Base-by-base conservation (phyloP, 1,140 invertebrate species). In the Brachionus calyciflorus region DNA sequence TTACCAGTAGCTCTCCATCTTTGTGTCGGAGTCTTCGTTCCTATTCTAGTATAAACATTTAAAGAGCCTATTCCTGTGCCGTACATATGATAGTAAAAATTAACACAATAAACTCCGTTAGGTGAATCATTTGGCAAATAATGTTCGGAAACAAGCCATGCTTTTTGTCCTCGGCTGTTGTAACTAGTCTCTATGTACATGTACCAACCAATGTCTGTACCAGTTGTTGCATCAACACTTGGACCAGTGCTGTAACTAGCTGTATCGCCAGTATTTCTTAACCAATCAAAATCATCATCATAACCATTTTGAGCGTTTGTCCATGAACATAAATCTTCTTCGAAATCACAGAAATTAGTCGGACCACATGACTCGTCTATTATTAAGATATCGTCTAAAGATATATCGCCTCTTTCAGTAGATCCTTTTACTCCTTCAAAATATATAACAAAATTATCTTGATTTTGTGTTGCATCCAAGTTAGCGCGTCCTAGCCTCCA, bases 251-350 rank as follows among this genome's bases (percentile, higher is more conserved):
- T 79, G 7, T 53, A 33, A 60, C 79, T 81, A 10, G 49, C 12
- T 28, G 82, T 82, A 4, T 78, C 46, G 0, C 80, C 80, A 33
- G 55, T 68, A 24, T 78, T 78, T 73, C 80, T 75, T 21, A 77
- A 78, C 82, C 82, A 83, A 77, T 84, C 81, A 81, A 84, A 83
- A 4, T 75, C 77, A 60, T 84, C 82, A n/a, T 76, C 78, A 19
- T 40, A 40, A 21, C 78, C 78, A 69, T 79, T 78, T 0, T 88
- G 86, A 79, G 91, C 90, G 76, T 91, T 90, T 1, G 84, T 88
- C 91, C 91, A 92, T 46, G 89, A 89, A 79, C 91, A 92, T 0
- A 91, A 79, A 78, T 88, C 88, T 1, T 81, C 3, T 40, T 46
- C 21, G 78, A 78, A 76, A 21, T 49, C 51, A 55, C 69, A 73